Percentiles rank a stretch among this genome's conserved stretches.
Conservation (phyloP, 2,888 invertebrate genomes). For the Eupeodes latifasciatus region DNA sequence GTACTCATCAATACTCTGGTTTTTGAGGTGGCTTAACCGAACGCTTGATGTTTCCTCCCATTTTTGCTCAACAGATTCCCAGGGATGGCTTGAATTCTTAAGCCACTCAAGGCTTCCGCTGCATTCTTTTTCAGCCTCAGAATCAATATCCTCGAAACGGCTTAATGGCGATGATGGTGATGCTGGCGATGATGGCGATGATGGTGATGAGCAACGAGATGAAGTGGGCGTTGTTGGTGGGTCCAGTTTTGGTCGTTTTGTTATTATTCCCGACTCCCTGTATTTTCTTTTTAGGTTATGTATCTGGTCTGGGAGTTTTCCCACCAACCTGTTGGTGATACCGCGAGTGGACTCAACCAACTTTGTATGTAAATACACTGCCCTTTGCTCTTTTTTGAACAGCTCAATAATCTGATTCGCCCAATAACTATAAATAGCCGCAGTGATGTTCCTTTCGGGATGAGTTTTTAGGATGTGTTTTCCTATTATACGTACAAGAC, state of each 20-base stretch:
- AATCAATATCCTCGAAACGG: neutral
- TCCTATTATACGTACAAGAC: conserved; percentile 3
- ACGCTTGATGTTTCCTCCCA: neutral
- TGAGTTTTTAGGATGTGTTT: neutral
- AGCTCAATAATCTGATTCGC: neutral
- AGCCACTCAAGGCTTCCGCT: neutral
- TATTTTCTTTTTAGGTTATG: conserved; percentile 1
- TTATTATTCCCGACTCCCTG: conserved; percentile 4
- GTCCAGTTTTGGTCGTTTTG: neutral
- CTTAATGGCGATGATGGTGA: neutral
- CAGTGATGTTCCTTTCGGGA: neutral
- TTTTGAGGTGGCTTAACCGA: too few species aligned
- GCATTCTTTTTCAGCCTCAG: neutral
- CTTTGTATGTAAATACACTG: neutral
- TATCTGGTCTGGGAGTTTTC: conserved; percentile 2
- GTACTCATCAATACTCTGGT: too few species aligned
- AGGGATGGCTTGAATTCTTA: neutral
- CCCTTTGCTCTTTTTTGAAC: too few species aligned
- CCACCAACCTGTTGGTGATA: neutral
- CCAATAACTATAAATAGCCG: neutral
- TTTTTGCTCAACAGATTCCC: neutral
- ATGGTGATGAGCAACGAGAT: conserved; percentile 1
- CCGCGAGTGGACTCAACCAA: neutral
- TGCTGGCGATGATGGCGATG: neutral
- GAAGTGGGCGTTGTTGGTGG: neutral